Evolutionary conservation across 2,797 vertebrate species (phyloP).

Genomic region (Dryobates pubescens): DNA sequence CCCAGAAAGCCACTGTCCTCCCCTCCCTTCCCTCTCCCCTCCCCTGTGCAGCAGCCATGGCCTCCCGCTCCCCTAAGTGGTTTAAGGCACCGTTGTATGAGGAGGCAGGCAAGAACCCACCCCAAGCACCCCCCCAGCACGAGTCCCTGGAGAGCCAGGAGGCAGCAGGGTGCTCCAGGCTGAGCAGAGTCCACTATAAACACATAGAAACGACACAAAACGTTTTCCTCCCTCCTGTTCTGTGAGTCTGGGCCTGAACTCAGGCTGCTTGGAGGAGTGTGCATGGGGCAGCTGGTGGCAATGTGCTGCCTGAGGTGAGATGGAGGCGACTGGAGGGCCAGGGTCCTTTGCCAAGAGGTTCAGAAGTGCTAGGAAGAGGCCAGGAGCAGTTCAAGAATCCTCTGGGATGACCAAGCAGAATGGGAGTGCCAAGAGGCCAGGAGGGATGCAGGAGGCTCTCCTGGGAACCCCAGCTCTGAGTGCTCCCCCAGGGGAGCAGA

Average conservation of each 20-base stretch:
- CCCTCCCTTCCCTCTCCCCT: not conserved
- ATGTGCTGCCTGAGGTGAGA: not conserved
- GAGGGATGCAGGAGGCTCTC: not conserved
- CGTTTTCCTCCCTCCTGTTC: not conserved
- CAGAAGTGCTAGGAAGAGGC: not conserved
- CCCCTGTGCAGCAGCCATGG: not conserved
- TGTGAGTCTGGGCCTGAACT: not conserved
- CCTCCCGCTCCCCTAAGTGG: not conserved
- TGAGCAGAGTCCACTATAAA: constrained; percentile 44
- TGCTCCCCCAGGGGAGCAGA: not conserved
- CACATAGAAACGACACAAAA: constrained; percentile 48
- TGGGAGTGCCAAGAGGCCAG: not conserved
- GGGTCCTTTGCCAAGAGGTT: constrained; percentile 7
- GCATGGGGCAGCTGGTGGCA: not conserved
- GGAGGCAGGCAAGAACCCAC: constrained; percentile 73
- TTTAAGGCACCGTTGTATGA: constrained; percentile 79
- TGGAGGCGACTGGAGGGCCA: not conserved
- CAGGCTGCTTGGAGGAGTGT: constrained; percentile 32
- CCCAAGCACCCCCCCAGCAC: constrained; percentile 34
- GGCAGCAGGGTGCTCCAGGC: not conserved
- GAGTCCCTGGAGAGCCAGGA: constrained; percentile 30
- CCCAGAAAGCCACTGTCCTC: not conserved
- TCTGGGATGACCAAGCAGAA: not conserved
- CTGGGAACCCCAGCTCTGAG: not conserved
- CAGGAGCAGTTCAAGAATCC: not conserved